phyloP scores from a whole-genome alignment of 2,888 invertebrate species.

The Aethes cnicana region DNA sequence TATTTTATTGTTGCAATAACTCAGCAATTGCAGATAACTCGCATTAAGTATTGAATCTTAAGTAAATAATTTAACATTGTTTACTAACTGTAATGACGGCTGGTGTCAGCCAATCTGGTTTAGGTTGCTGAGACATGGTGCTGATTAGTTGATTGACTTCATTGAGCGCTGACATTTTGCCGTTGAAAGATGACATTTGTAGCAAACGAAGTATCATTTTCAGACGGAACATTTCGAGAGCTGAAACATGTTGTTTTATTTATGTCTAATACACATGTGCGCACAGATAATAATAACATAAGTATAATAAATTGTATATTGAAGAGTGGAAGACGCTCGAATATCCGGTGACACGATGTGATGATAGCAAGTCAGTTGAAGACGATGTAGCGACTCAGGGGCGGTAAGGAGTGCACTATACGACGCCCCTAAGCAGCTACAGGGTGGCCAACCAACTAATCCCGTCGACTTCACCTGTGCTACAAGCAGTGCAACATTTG shows the following conservation, averaged over 20 bases:
- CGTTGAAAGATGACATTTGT: slow-evolving; percentile 98
- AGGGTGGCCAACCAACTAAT: slow-evolving; percentile 64
- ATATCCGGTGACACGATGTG: too few species aligned
- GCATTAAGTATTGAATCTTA: too few species aligned
- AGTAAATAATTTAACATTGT: too few species aligned
- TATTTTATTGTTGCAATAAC: too few species aligned
- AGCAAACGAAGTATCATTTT: slow-evolving; percentile 97
- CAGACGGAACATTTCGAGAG: slow-evolving; percentile 95
- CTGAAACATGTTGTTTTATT: slow-evolving; percentile 67
- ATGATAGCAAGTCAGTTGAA: slow-evolving; percentile 47
- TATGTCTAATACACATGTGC: too few species aligned
- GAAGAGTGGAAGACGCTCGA: too few species aligned
- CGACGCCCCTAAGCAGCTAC: slow-evolving; percentile 81
- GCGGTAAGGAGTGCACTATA: slow-evolving; percentile 43
- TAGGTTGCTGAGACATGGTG: slow-evolving; percentile 94
- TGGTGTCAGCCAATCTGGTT: slow-evolving; percentile 96
- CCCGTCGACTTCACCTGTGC: not conserved
- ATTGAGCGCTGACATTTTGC: slow-evolving; percentile 99
- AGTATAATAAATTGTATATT: too few species aligned
- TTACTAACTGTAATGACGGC: slow-evolving; percentile 95
- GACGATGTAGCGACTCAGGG: slow-evolving; percentile 72
- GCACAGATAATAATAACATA: too few species aligned
- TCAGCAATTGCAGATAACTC: too few species aligned
- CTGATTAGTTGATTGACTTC: slow-evolving; percentile 98
- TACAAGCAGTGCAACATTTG: too few species aligned